Evolutionary conservation across 2,113 vertebrate genomes (phyloP).

Genomic region (Cyanocitta stelleri): DNA sequence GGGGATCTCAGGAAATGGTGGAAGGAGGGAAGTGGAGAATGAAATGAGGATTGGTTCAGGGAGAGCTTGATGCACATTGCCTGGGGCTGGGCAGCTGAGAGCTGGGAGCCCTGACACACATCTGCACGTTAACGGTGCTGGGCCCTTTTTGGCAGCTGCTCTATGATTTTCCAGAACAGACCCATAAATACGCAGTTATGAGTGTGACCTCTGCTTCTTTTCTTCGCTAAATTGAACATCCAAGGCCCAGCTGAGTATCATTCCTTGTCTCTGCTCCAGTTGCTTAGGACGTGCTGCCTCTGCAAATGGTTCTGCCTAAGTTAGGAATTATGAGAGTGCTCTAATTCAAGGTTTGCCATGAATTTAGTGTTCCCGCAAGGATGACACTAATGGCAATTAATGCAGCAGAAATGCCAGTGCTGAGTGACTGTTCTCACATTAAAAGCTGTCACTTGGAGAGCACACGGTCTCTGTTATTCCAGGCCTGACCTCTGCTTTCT

Average conservation of each 20-base stretch:
- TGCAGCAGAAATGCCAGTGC: constrained; percentile 1
- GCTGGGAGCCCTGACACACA: neutral
- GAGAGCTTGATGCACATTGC: neutral
- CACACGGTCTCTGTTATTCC: neutral
- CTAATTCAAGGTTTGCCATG: constrained; percentile 26
- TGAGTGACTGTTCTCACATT: constrained; percentile 15
- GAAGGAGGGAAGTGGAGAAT: neutral
- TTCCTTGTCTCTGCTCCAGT: constrained; percentile 27
- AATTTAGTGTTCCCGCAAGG: neutral
- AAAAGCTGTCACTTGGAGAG: neutral
- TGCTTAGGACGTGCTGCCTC: neutral
- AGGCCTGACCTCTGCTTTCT: constrained; percentile 29
- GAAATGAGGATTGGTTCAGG: neutral
- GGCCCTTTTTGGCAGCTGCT: neutral
- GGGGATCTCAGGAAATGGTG: neutral
- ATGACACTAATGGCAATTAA: constrained; percentile 48
- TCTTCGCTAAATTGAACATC: neutral
- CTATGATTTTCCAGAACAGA: constrained; percentile 11
- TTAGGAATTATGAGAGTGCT: neutral
- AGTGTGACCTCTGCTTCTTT: constrained; percentile 32
- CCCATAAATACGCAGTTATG: neutral
- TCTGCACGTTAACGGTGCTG: neutral
- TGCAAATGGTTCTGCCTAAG: neutral
- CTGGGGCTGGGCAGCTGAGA: neutral
- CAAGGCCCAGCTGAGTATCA: constrained; percentile 1